Percentiles rank a stretch among this genome's conserved stretches.
Evolutionary conservation across 37 sponge, comb jelly and placozoan species (phyloP).

Genomic region (Oopsacas minuta): DNA sequence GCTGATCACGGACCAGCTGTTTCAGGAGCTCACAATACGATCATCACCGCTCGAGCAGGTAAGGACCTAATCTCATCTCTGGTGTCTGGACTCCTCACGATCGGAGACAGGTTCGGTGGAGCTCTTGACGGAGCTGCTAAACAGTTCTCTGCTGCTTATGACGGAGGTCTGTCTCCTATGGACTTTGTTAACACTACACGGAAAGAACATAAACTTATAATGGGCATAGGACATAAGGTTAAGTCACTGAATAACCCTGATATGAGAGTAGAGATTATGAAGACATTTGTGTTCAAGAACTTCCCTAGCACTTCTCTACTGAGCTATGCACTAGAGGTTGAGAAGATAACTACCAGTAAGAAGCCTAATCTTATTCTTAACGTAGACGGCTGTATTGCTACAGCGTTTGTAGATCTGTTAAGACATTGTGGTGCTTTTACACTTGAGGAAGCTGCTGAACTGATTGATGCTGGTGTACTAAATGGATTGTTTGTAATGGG

Average conservation of each 20-base stretch:
- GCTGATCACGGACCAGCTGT: conserved; percentile 98
- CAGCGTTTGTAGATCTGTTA: conserved; percentile 86
- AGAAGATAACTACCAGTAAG: conserved; percentile 94
- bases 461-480: conserved; percentile 72
- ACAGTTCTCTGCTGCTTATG: conserved; percentile 77
- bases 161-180: conserved; percentile 76
- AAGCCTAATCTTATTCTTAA: conserved; percentile 96
- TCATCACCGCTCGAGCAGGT: conserved; percentile 82
- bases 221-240: conserved; percentile 96
- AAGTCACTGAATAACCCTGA: conserved; percentile 97
- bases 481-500: conserved; percentile 94
- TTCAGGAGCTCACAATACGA: conserved; percentile 97
- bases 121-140: conserved; percentile 87
- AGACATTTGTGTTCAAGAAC: conserved; percentile 64
- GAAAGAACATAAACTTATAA: conserved; percentile 76
- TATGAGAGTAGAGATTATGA: conserved; percentile 75
- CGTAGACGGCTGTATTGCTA: conserved; percentile 91
- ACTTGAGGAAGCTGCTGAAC: conserved; percentile 69
- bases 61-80: conserved; percentile 93
- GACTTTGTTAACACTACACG: conserved; percentile 96
- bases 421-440: conserved; percentile 72
- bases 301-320: conserved; percentile 83
- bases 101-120: conserved; percentile 93
- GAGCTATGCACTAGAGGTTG: conserved; percentile 83
- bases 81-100: conserved; percentile 81